Evolutionary conservation across 2,797 vertebrate species (phyloP).

Genomic region (Gymnodraco acuticeps): DNA sequence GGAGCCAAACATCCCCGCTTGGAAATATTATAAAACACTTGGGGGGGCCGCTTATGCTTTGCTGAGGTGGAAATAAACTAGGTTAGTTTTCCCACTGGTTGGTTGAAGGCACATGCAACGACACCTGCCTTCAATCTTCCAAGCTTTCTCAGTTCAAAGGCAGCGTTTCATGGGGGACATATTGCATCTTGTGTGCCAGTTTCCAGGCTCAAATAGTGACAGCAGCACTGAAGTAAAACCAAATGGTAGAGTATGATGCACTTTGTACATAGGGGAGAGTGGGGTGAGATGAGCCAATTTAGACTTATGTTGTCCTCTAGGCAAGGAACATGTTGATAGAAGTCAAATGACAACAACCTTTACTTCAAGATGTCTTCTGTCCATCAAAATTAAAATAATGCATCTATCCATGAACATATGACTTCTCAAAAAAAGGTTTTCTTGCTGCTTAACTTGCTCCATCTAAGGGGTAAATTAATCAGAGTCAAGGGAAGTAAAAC

Average conservation of each 20-base stretch:
- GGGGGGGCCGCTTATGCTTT: conserved; percentile 16
- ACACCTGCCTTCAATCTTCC: conserved; percentile 70
- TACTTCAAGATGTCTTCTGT: too few relatives aligned
- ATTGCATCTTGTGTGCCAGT: conserved; percentile 57
- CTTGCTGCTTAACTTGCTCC: too few relatives aligned
- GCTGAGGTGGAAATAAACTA: conserved; percentile 57
- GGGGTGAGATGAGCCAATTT: too few relatives aligned
- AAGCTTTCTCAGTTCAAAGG: conserved; percentile 68
- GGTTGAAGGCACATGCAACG: conserved; percentile 43
- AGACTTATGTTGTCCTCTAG: too few relatives aligned
- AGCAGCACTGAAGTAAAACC: conserved; percentile 61
- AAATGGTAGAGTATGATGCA: conserved; percentile 48
- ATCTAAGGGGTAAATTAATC: too few relatives aligned
- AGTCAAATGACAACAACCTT: too few relatives aligned
- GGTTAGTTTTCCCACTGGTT: conserved; percentile 65
- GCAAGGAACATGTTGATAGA: too few relatives aligned
- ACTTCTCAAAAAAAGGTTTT: too few relatives aligned
- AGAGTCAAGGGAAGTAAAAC: too few relatives aligned
- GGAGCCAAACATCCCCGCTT: conserved; percentile 30
- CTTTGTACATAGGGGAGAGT: conserved; percentile 13
- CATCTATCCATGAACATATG: too few relatives aligned
- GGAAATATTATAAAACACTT: conserved; percentile 53
- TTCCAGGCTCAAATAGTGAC: conserved; percentile 60
- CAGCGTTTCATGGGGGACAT: conserved; percentile 58
- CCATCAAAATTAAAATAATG: too few relatives aligned